Evolutionary conservation across 2,888 invertebrate species (phyloP).

Genomic region (Drosophila gaucha): DNA sequence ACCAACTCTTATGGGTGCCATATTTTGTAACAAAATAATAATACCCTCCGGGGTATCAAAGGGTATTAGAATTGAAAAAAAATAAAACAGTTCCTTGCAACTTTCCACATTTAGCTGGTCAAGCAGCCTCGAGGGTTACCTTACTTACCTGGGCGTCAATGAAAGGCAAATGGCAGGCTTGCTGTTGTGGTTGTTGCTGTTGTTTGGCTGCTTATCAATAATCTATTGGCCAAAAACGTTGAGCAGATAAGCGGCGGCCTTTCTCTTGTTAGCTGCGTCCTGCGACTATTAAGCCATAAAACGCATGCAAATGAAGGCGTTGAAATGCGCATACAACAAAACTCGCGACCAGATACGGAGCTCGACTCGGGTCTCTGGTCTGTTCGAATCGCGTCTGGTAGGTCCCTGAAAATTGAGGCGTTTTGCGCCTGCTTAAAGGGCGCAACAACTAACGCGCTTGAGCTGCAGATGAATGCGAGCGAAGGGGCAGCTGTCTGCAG

Average conservation of each 20-base stretch:
- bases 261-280: constrained; percentile 20
- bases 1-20: neutral
- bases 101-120: constrained; percentile 51
- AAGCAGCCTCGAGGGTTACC: constrained; percentile 34
- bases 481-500: constrained; percentile 26
- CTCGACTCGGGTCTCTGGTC: constrained; percentile 4
- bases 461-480: constrained; percentile 48
- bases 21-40: too few species aligned
- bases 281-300: constrained; percentile 80
- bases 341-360: constrained; percentile 14
- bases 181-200: constrained; percentile 19
- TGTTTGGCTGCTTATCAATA: constrained; percentile 65
- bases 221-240: constrained; percentile 76
- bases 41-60: neutral
- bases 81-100: constrained; percentile 21
- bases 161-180: constrained; percentile 67
- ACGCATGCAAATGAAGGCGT: constrained; percentile 82
- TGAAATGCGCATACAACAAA: constrained; percentile 72
- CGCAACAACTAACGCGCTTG: constrained; percentile 82
- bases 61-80: neutral
- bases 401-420: constrained; percentile 25
- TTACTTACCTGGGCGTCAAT: constrained; percentile 59
- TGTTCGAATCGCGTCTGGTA: neutral
- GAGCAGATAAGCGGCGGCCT: constrained; percentile 58
- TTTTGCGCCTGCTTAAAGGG: constrained; percentile 65